Conservation (phyloP, 2,888 invertebrate genomes). For the Lacanobia oleracea region DNA sequence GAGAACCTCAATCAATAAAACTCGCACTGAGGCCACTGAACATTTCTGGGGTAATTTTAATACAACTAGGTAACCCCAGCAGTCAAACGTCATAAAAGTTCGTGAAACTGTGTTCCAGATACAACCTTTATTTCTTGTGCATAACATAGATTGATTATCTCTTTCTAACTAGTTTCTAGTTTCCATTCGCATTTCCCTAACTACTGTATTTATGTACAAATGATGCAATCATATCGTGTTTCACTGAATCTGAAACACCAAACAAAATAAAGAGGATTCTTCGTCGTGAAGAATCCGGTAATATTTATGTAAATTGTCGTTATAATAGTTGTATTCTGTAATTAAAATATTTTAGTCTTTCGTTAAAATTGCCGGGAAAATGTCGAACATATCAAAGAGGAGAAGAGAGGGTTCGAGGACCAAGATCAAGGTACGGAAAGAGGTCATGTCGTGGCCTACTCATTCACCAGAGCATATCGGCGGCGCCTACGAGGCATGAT, state of each 20-base stretch:
- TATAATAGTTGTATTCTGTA: conserved; percentile 58
- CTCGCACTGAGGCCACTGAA: no score
- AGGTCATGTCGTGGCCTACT: conserved; percentile 75
- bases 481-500: conserved; percentile 18
- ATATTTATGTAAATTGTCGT: conserved; percentile 64
- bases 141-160: conserved; percentile 12
- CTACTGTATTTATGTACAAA: not conserved
- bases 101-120: conserved; percentile 29
- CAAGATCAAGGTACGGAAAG: conserved; percentile 89
- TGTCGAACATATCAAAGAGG: conserved; percentile 90
- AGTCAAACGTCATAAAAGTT: conserved; percentile 12
- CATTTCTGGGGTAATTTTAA: not conserved
- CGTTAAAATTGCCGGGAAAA: conserved; percentile 65
- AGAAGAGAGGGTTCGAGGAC: conserved; percentile 87
- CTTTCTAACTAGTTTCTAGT: conserved; percentile 18
- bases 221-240: not conserved
- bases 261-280: conserved; percentile 55
- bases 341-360: conserved; percentile 24
- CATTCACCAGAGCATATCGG: conserved; percentile 36
- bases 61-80: not conserved
- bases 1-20: no score
- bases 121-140: not conserved
- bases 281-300: conserved; percentile 53
- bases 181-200: no score
- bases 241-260: conserved; percentile 43